Conservation (phyloP, 2,113 vertebrate genomes). For the Sceloporus undulatus region DNA sequence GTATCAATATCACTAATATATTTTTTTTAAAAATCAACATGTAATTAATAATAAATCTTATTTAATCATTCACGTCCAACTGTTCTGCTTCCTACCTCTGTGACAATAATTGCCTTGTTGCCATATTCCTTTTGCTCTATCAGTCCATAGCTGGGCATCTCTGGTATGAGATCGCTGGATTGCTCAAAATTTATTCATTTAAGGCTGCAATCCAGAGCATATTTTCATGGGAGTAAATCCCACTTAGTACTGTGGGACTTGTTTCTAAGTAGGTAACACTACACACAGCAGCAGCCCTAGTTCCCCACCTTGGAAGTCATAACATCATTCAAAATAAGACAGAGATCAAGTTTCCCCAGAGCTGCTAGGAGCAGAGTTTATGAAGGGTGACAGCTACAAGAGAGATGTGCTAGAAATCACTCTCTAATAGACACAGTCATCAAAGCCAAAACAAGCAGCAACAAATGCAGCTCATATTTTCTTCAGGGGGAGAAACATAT, state of each 20-base stretch:
- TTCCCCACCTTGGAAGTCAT: background rate
- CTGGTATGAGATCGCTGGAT: background rate
- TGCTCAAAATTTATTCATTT: background rate
- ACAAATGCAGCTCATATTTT: background rate
- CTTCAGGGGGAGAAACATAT: constrained; percentile 27
- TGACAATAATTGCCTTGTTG: background rate
- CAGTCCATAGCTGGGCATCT: background rate
- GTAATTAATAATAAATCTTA: background rate
- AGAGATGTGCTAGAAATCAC: constrained; percentile 54
- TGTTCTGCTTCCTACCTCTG: background rate
- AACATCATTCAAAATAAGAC: background rate
- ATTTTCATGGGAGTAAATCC: background rate
- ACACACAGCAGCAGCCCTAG: background rate
- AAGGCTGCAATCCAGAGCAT: background rate
- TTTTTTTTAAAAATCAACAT: background rate
- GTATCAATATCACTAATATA: background rate
- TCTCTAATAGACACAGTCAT: constrained; percentile 39
- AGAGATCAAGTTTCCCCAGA: constrained; percentile 13
- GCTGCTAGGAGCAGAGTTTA: constrained; percentile 36
- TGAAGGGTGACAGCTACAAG: constrained; percentile 44
- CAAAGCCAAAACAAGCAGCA: constrained; percentile 57
- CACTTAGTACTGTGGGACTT: background rate
- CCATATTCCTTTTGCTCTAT: background rate
- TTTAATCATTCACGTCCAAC: background rate
- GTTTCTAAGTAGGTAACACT: background rate